phyloP scores from a whole-genome alignment of 2,888 invertebrate species.

The Melinaea marsaeus region DNA sequence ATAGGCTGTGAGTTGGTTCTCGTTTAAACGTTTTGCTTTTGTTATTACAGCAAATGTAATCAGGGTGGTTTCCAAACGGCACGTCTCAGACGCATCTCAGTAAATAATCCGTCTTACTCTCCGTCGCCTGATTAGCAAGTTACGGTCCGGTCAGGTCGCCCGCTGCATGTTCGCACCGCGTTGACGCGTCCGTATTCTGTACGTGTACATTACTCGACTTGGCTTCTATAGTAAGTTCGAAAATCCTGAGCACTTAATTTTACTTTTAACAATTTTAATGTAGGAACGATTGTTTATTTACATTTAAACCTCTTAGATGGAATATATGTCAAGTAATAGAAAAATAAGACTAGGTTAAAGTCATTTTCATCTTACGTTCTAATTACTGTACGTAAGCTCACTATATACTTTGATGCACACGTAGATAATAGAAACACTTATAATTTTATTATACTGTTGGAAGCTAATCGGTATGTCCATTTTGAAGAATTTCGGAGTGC shows the following conservation, averaged over 20 bases:
- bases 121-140: conserved; percentile 67
- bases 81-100: conserved; percentile 74
- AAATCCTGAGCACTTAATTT: conserved; percentile 51
- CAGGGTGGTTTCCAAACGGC: conserved; percentile 68
- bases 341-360: conserved; percentile 70
- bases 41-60: conserved; percentile 48
- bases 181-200: conserved; percentile 65
- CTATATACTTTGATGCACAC: conserved; percentile 72
- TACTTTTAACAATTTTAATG: conserved; percentile 64
- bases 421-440: conserved; percentile 64
- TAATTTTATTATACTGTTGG: conserved; percentile 65
- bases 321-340: conserved; percentile 65
- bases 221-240: conserved; percentile 70
- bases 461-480: conserved; percentile 69
- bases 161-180: conserved; percentile 54
- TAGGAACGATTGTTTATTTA: conserved; percentile 56
- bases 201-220: conserved; percentile 69
- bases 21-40: conserved; percentile 66
- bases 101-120: conserved; percentile 72
- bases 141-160: conserved; percentile 41
- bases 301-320: conserved; percentile 59
- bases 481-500: conserved; percentile 63
- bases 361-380: conserved; percentile 67
- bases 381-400: conserved; percentile 70
- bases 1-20: conserved; percentile 77